Evolutionary conservation across 2,888 invertebrate species (phyloP), one percentile per base, ranked within the genome.

Genomic region (Globia sparganii): DNA sequence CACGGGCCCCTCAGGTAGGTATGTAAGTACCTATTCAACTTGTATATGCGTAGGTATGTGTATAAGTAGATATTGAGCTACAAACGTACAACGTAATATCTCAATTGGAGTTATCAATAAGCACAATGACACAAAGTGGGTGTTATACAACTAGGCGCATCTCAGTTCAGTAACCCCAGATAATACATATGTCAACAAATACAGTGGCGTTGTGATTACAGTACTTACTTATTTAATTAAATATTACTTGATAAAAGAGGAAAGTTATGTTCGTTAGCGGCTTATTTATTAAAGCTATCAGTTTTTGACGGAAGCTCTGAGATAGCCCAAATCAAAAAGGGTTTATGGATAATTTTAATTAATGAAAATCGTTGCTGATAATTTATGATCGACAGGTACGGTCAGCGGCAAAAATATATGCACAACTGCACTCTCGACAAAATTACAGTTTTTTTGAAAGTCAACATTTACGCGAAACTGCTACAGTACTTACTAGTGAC

Each of bases 141-240:
- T 78, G 71, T 86, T 81, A 83, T 80, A 87, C 68, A 84, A 86
- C 80, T 77, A 75, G 78, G 75, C 83, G 88, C 90, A 91, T 90
- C 88, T 82, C 83, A 87, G 92, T 91, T 91, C 90, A 90, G 78
- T 86, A 91, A 92, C 92, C 92, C 86, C 84, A 88, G 91, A 91
- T 91, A 90, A 88, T 88, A 86, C 79, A 37, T 85, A 84, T 88
- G 84, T 87, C 89, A 90, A 89, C 87, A 89, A 87, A 86, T 82
- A 85, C 71, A 58, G 73, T 67, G 15, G 76, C 74, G 68, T 70
- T 64, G 43, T 82, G 84, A 87, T 86, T 87, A 83, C 56, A 78
- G 65, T 73, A 75, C 72, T 75, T 73, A 75, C 72, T 75, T 49
- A 21, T 1, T 53, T 62, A 71, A 68, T 71, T 74, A 64, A 61